These are phyloP conservation scores for Nasonia giraulti DNA, from an alignment of 1,140 invertebrate species.

Conservation along the genomic window DNA sequence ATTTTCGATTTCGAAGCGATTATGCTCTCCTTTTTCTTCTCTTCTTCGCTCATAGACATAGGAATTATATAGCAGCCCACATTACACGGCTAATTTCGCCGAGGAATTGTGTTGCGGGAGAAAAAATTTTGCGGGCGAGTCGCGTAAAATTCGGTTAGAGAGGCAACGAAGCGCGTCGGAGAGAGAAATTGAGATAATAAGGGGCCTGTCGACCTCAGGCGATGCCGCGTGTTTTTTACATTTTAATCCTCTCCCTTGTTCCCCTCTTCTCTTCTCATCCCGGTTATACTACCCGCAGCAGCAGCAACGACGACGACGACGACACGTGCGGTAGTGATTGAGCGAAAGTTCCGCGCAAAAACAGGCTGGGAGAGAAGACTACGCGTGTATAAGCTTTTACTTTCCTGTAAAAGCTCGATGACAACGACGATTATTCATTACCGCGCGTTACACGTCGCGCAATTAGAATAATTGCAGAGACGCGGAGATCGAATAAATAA, in stretches of 20 bases:
- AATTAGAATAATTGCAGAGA: too few species aligned
- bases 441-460: too few species aligned
- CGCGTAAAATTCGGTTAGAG: conserved; percentile 24
- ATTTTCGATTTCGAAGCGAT: not conserved
- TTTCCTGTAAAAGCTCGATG: too few species aligned
- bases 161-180: not conserved
- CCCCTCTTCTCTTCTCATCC: not conserved
- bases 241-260: conserved; percentile 53
- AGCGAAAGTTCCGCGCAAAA: conserved; percentile 14
- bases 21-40: not conserved
- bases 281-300: too few species aligned
- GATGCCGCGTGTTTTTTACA: conserved; percentile 38
- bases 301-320: not conserved
- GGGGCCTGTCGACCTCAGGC: conserved; percentile 33
- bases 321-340: conserved; percentile 56
- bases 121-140: not conserved
- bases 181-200: conserved; percentile 52
- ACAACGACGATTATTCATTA: too few species aligned
- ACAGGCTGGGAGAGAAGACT: too few species aligned
- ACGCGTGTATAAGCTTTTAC: too few species aligned
- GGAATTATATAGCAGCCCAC: too few species aligned
- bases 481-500: not conserved
- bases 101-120: too few species aligned
- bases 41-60: too few species aligned
- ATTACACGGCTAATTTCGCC: too few species aligned